Evolutionary conservation across 2,113 vertebrate genomes (phyloP).

Genomic region (Gulo gulo): DNA sequence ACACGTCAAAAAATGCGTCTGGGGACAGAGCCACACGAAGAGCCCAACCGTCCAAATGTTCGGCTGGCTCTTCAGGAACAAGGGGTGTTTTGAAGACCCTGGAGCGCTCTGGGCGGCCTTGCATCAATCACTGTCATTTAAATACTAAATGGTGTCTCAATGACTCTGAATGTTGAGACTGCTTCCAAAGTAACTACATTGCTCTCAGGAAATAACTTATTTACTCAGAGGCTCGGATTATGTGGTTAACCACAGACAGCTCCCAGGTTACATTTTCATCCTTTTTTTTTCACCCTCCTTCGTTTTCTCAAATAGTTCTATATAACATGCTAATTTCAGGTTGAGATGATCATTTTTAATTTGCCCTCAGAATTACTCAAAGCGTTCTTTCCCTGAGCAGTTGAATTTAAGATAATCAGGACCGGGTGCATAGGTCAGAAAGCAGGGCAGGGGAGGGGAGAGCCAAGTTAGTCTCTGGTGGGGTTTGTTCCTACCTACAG

Average conservation of each 20-base stretch:
- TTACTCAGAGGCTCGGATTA: not conserved
- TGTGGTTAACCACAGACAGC: not conserved
- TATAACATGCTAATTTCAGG: not conserved
- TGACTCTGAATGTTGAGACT: not conserved
- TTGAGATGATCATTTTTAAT: not conserved
- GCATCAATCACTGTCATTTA: not conserved
- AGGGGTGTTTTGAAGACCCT: not conserved
- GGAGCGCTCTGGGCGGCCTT: not conserved
- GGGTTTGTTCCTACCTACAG: not conserved
- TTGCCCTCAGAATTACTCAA: not conserved
- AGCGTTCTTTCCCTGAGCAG: not conserved
- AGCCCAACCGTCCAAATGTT: not conserved
- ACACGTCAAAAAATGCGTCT: not conserved
- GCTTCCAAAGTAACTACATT: not conserved
- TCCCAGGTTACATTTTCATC: not conserved
- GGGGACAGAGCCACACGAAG: not conserved
- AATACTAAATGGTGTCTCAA: not conserved
- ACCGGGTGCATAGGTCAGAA: not conserved
- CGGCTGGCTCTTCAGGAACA: not conserved
- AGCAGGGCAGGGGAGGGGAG: rapidly evolving
- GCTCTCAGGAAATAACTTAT: not conserved
- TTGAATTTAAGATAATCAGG: not conserved
- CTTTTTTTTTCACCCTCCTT: not conserved
- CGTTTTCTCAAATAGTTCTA: not conserved
- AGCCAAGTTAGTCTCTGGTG: not conserved